A percentile compares a stretch with the other conserved stretches of the same genome.
Conservation (phyloP, 1,140 invertebrate species). For the Drosophila sturtevanti region DNA sequence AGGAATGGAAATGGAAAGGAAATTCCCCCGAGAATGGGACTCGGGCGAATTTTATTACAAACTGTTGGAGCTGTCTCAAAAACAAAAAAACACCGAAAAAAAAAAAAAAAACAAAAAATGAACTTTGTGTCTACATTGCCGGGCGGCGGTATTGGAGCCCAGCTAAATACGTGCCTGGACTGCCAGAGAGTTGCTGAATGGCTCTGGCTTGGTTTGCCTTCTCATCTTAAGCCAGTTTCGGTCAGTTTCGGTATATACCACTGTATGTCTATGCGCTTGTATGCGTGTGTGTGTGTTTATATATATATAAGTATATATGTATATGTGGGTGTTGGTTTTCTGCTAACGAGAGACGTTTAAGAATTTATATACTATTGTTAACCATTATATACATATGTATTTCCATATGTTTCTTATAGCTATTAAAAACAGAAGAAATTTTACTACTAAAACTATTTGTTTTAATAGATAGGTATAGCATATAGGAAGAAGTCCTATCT, state of each 20-base stretch:
- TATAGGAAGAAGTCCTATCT: too few species aligned
- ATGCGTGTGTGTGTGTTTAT: slow-evolving; percentile 6
- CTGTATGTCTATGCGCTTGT: background rate
- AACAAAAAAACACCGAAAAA: slow-evolving; percentile 12
- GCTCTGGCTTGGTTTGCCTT: slow-evolving; percentile 11
- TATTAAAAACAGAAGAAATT: too few species aligned
- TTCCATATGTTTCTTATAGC: too few species aligned
- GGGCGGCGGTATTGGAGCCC: slow-evolving; percentile 22
- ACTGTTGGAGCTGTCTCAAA: slow-evolving; percentile 33
- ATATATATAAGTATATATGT: too few species aligned
- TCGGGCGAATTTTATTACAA: slow-evolving; percentile 32
- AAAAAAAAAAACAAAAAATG: slow-evolving; percentile 36
- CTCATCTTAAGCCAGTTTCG: slow-evolving; percentile 31
- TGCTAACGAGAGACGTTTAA: background rate
- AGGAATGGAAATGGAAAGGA: background rate
- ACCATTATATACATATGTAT: too few species aligned
- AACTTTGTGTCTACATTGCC: slow-evolving; percentile 48
- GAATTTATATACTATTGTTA: background rate
- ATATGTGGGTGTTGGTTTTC: background rate
- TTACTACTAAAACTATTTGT: too few species aligned
- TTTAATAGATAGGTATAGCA: too few species aligned
- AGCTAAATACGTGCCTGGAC: slow-evolving; percentile 54
- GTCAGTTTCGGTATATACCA: slow-evolving; percentile 5
- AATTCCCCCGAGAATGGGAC: slow-evolving; percentile 19
- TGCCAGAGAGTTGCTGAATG: slow-evolving; percentile 29